These are phyloP conservation scores for Melanotaenia boesemani DNA, from an alignment of 2,797 vertebrate genomes.

Conservation along the genomic window DNA sequence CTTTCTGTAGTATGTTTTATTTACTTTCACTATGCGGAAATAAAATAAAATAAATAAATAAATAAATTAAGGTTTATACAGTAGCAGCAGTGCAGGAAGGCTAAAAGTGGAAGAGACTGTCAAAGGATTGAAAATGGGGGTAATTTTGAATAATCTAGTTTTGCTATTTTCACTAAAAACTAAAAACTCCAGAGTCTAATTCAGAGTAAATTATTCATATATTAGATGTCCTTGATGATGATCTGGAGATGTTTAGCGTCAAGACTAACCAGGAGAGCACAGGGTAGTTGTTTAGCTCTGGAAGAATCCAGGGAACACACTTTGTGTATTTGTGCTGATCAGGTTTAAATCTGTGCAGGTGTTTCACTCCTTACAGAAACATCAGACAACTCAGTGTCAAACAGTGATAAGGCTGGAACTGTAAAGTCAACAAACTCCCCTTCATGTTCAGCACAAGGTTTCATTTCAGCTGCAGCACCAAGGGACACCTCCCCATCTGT, in stretches of 20 bases:
- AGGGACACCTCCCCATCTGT: conserved; percentile 54
- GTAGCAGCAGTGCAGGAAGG: neutral
- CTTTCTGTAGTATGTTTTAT: too few species aligned
- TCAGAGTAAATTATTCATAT: neutral
- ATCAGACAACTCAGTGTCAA: conserved; percentile 13
- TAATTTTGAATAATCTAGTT: neutral
- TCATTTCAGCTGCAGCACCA: conserved; percentile 43
- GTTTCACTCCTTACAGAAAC: neutral
- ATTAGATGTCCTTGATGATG: neutral
- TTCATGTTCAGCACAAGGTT: conserved; percentile 42
- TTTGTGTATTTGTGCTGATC: neutral
- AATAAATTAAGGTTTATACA: neutral
- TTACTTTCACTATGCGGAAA: too few species aligned
- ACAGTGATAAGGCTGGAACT: conserved; percentile 26
- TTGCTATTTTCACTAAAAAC: neutral
- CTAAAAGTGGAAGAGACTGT: too few species aligned
- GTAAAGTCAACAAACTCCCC: conserved; percentile 9
- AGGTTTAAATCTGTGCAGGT: neutral
- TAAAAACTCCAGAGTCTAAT: neutral
- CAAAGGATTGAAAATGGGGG: neutral
- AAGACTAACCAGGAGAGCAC: neutral
- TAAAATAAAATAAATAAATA: too few species aligned
- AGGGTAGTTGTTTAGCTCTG: neutral
- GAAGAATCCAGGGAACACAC: neutral
- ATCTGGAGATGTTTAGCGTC: conserved; percentile 6